A percentile compares a stretch with the other conserved stretches of the same genome.
These are phyloP conservation scores for Drosophila engyochracea DNA, from an alignment of 2,888 invertebrate genomes.

Conservation along the genomic window DNA sequence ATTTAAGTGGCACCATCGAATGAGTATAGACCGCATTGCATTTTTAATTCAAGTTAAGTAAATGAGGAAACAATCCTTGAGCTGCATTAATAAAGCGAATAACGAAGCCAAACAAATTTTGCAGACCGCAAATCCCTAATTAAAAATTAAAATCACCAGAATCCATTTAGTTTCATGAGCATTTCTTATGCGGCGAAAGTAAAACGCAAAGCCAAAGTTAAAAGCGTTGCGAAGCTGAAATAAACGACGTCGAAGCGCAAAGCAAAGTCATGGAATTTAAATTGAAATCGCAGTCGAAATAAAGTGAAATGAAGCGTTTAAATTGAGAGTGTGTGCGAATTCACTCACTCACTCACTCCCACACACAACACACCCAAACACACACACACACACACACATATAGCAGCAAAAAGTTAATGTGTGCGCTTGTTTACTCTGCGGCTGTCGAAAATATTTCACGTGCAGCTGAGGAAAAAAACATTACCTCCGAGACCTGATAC, in stretches of 20 bases:
- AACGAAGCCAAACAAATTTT: conserved; percentile 17
- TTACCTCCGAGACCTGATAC: conserved; percentile 60
- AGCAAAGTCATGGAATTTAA: conserved; percentile 73
- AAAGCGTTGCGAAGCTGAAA: conserved; percentile 52
- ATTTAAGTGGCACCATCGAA: conserved; percentile 12
- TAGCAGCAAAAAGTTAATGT: conserved; percentile 73
- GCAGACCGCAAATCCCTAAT: conserved; percentile 58
- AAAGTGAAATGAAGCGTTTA: conserved; percentile 81
- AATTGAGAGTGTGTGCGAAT: conserved; percentile 56
- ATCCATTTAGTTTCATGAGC: conserved; percentile 64
- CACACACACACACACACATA: conserved; percentile 9
- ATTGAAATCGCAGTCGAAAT: conserved; percentile 81
- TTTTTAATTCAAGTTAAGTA: conserved; percentile 46
- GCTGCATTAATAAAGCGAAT: conserved; percentile 20
- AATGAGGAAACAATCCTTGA: conserved; percentile 20
- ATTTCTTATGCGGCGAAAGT: conserved; percentile 30
- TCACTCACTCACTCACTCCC: conserved; percentile 2
- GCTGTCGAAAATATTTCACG: conserved; percentile 78
- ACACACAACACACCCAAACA: conserved; percentile 11
- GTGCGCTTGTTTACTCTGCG: conserved; percentile 76
- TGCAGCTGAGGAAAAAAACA: conserved; percentile 70
- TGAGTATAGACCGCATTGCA: conserved; percentile 41
- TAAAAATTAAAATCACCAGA: conserved; percentile 76
- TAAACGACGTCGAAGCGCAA: conserved; percentile 54
- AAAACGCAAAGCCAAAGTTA: conserved; percentile 14